Evolutionary conservation across 2,113 vertebrate genomes (phyloP).

Genomic region (Eublepharis macularius): DNA sequence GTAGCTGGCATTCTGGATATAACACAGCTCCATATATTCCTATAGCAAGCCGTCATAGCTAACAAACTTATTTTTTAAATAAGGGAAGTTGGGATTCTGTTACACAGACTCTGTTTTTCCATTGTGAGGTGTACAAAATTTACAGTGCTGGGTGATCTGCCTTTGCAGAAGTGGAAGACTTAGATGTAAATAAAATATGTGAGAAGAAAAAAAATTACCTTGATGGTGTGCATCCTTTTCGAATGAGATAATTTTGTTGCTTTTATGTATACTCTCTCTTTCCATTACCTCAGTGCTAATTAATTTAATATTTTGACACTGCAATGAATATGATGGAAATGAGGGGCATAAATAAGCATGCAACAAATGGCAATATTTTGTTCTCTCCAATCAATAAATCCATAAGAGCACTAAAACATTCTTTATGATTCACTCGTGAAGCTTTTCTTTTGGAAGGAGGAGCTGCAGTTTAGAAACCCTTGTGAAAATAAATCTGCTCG

Average conservation of each 20-base stretch:
- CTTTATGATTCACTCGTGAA: neutral
- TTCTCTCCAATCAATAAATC: slow-evolving; percentile 25
- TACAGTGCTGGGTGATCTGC: slow-evolving; percentile 53
- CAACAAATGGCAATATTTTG: slow-evolving; percentile 1
- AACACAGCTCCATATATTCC: too few species aligned
- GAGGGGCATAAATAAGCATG: slow-evolving; percentile 14
- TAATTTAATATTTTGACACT: slow-evolving; percentile 26
- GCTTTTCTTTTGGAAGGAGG: neutral
- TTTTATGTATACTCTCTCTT: slow-evolving; percentile 30
- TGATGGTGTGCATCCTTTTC: slow-evolving; percentile 47
- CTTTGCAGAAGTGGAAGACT: slow-evolving; percentile 25
- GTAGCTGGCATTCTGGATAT: too few species aligned
- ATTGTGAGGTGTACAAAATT: slow-evolving; percentile 42
- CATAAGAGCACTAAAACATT: slow-evolving; percentile 21
- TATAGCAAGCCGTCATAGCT: slow-evolving; percentile 21
- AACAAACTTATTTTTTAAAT: slow-evolving; percentile 39
- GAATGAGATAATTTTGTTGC: neutral
- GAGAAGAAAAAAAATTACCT: slow-evolving; percentile 27
- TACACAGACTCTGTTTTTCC: slow-evolving; percentile 46
- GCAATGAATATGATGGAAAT: slow-evolving; percentile 13
- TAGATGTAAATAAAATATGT: slow-evolving; percentile 43
- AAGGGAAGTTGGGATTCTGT: slow-evolving; percentile 43
- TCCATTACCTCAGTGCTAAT: slow-evolving; percentile 38
- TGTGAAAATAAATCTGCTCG: neutral
- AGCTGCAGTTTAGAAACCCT: neutral